Percentiles rank a stretch among this genome's conserved stretches.
phyloP scores from a whole-genome alignment of 2,113 vertebrate species.

The Pithys albifrons region DNA sequence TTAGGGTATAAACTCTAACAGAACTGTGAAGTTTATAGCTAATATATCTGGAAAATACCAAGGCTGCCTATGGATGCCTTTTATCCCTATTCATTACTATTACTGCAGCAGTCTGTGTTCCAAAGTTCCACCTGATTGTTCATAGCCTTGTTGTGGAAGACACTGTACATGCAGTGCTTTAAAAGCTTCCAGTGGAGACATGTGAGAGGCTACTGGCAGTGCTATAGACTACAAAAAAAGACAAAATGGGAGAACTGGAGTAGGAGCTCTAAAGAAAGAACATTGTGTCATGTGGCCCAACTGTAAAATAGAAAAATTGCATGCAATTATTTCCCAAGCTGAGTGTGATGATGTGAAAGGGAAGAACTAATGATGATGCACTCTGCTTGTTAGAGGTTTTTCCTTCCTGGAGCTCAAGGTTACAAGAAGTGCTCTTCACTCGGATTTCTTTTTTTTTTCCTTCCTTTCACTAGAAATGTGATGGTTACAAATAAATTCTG shows the following conservation, averaged over 20 bases:
- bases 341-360: constrained; percentile 74
- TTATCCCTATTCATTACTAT: background rate
- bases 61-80: background rate
- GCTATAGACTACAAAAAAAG: constrained; percentile 48
- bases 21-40: background rate
- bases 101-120: background rate
- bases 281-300: constrained; percentile 78
- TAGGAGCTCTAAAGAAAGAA: constrained; percentile 60
- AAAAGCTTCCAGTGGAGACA: constrained; percentile 44
- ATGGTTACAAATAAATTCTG: constrained; percentile 65
- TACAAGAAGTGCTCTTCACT: constrained; percentile 65
- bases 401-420: constrained; percentile 74
- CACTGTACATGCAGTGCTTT: background rate
- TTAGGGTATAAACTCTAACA: background rate
- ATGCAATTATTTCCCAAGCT: constrained; percentile 80
- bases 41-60: background rate
- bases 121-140: background rate
- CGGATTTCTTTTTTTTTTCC: background rate
- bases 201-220: constrained; percentile 44
- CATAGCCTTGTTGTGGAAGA: background rate
- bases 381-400: constrained; percentile 78
- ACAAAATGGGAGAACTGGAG: constrained; percentile 63
- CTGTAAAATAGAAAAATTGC: constrained; percentile 83
- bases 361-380: constrained; percentile 79
- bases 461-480: constrained; percentile 27